A percentile compares a stretch with the other conserved stretches of the same genome.
Evolutionary conservation across 2,888 invertebrate genomes (phyloP).

Genomic region (Pachydiplax longipennis): DNA sequence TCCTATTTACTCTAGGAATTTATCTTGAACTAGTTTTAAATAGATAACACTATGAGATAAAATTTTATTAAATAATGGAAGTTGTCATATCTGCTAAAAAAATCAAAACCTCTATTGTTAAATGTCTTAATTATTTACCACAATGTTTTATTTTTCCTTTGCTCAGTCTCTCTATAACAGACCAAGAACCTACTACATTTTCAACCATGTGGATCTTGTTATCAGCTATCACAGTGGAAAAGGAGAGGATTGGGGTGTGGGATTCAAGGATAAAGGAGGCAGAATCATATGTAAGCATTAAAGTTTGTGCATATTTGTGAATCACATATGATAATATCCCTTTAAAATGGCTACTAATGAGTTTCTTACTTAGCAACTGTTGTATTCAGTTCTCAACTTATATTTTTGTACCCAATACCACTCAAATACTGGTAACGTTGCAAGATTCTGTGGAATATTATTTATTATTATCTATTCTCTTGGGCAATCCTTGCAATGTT

Average conservation of each 20-base stretch:
- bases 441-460: no score
- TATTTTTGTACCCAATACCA: no score
- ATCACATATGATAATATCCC: background rate
- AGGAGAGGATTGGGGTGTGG: slow-evolving; percentile 85
- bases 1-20: no score
- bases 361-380: background rate
- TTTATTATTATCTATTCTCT: no score
- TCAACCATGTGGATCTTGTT: slow-evolving; percentile 94
- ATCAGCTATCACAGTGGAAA: slow-evolving; percentile 93
- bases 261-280: slow-evolving; percentile 81
- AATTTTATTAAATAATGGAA: background rate
- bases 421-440: no score
- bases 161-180: slow-evolving; percentile 61
- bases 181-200: slow-evolving; percentile 85
- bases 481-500: no score
- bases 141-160: slow-evolving; percentile 3
- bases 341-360: background rate
- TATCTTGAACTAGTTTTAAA: no score
- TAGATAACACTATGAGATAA: no score
- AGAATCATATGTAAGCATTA: slow-evolving; percentile 72
- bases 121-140: no score
- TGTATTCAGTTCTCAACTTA: no score
- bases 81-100: no score
- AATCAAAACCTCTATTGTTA: no score
- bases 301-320: slow-evolving; percentile 68